Percentiles rank a stretch among this genome's conserved stretches.
Conservation (phyloP, 2,888 invertebrate genomes). For the Axea sp. region DNA sequence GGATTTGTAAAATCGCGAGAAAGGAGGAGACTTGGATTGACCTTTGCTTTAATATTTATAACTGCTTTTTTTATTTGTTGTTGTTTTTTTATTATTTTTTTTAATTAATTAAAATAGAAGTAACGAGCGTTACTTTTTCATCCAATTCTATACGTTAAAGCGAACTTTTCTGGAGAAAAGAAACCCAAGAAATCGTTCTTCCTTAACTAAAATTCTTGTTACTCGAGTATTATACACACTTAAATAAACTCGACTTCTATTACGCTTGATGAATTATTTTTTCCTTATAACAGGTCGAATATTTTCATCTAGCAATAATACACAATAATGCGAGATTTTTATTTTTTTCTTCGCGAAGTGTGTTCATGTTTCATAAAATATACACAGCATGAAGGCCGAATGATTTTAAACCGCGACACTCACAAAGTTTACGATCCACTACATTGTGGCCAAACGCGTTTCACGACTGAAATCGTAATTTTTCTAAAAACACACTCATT, state of each 20-base stretch:
- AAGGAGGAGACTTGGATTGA: not conserved
- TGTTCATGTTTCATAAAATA: constrained; percentile 32
- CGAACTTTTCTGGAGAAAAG: too few relatives aligned
- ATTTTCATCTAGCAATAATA: constrained; percentile 18
- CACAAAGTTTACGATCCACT: constrained; percentile 29
- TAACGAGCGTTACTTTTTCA: too few relatives aligned
- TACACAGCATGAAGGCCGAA: constrained; percentile 12
- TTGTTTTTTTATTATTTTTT: too few relatives aligned
- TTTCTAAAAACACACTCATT: constrained; percentile 1
- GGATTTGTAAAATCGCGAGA: constrained; percentile 9
- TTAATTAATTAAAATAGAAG: too few relatives aligned
- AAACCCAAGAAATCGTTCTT: too few relatives aligned
- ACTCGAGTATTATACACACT: too few relatives aligned
- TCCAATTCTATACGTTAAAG: too few relatives aligned
- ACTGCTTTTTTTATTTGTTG: too few relatives aligned
- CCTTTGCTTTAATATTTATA: not conserved
- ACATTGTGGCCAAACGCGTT: constrained; percentile 9
- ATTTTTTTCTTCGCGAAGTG: constrained; percentile 17
- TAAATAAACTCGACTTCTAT: too few relatives aligned
- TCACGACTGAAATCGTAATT: constrained; percentile 8
- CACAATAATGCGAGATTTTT: constrained; percentile 11
- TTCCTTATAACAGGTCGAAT: not conserved
- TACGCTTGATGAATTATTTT: too few relatives aligned
- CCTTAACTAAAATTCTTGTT: too few relatives aligned
- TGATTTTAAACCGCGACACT: constrained; percentile 27